These are phyloP conservation scores for Morus bassanus DNA, from an alignment of 2,797 vertebrate species.

Conservation along the genomic window DNA sequence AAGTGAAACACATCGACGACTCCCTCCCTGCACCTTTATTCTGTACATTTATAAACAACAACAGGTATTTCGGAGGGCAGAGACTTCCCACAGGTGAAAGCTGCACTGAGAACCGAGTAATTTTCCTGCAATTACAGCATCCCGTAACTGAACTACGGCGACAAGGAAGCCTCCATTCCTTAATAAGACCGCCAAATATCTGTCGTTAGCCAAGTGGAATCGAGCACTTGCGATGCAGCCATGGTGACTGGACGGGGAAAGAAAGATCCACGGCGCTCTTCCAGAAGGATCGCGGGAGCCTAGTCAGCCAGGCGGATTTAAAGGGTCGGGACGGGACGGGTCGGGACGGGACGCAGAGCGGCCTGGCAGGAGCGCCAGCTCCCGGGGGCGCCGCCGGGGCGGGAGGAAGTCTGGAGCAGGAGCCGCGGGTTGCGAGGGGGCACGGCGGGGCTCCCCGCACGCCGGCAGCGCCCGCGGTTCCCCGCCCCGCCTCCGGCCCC, in stretches of 20 bases:
- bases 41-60: background rate
- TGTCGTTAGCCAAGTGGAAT: background rate
- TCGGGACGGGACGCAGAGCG: background rate
- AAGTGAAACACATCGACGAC: rapidly evolving
- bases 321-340: background rate
- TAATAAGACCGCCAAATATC: background rate
- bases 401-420: background rate
- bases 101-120: background rate
- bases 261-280: background rate
- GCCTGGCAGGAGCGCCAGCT: rapidly evolving
- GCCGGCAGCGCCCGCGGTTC: background rate
- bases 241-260: background rate
- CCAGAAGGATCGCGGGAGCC: background rate
- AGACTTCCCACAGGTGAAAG: background rate
- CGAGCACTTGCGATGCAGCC: background rate
- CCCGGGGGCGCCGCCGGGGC: background rate
- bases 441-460: background rate
- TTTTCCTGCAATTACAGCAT: background rate
- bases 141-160: background rate
- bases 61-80: background rate
- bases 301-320: background rate
- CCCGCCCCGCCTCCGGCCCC: too few relatives aligned
- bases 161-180: background rate
- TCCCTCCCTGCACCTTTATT: background rate
- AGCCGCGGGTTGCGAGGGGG: background rate